A percentile compares a stretch with the other conserved stretches of the same genome.
Evolutionary conservation across 2,888 invertebrate genomes (phyloP).

Genomic region (Eucera pruinosa): DNA sequence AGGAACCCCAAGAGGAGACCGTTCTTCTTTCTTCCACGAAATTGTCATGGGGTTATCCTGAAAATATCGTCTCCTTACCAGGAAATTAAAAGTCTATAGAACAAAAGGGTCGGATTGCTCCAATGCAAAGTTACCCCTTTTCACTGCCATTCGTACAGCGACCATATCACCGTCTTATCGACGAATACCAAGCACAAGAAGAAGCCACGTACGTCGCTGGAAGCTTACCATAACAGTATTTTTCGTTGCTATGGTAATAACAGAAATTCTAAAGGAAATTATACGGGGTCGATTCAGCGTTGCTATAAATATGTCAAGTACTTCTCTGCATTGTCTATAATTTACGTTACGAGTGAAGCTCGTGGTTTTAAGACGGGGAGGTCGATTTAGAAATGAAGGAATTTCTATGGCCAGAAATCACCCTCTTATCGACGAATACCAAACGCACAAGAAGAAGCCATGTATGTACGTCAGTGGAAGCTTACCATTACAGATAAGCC

Average conservation of each 20-base stretch:
- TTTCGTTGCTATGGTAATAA: too few species aligned
- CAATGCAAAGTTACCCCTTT: constrained; percentile 20
- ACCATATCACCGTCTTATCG: not conserved
- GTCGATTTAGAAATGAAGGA: not conserved
- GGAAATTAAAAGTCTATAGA: constrained; percentile 28
- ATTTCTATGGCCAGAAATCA: too few species aligned
- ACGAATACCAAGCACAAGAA: not conserved
- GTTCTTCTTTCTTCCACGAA: constrained; percentile 8
- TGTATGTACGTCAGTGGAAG: not conserved
- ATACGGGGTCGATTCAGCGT: too few species aligned
- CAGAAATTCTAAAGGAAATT: too few species aligned
- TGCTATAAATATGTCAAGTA: too few species aligned
- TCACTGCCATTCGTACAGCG: constrained; percentile 15
- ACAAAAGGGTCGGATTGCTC: constrained; percentile 14
- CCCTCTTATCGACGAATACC: not conserved
- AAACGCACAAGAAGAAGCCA: constrained; percentile 2
- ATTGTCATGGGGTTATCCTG: constrained; percentile 32
- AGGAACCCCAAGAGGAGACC: not conserved
- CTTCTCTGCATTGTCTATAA: too few species aligned
- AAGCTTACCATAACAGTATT: constrained; percentile 3
- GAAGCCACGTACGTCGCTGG: constrained; percentile 4
- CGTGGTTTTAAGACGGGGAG: too few species aligned
- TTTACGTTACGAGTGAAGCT: too few species aligned
- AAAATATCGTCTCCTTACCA: not conserved
- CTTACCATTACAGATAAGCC: constrained; percentile 28